A percentile compares a stretch with the other conserved stretches of the same genome.
Evolutionary conservation across 2,888 invertebrate genomes (phyloP).

Genomic region (Tubulanus polymorphus): DNA sequence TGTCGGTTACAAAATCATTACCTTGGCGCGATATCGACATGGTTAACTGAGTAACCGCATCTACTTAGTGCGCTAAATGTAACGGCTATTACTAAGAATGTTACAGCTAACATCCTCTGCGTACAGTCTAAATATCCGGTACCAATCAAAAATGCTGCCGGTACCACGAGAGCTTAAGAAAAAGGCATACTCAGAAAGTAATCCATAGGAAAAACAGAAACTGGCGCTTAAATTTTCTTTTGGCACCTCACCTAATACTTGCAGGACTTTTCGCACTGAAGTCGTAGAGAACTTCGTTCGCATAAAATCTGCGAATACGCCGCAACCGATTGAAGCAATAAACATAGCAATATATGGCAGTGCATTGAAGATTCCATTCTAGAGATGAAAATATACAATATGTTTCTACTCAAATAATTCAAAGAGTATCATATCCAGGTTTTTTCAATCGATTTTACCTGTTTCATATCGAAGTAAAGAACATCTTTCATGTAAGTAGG

Average conservation of each 20-base stretch:
- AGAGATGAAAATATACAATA: too few species aligned
- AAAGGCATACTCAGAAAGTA: too few species aligned
- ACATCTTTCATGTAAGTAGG: constrained; percentile 12
- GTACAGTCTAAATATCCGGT: constrained; percentile 64
- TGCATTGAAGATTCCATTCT: constrained; percentile 80
- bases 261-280: constrained; percentile 29
- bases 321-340: constrained; percentile 57
- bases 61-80: constrained; percentile 24
- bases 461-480: constrained; percentile 9
- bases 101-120: constrained; percentile 20
- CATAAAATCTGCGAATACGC: constrained; percentile 62
- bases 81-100: constrained; percentile 26
- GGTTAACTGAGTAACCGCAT: constrained; percentile 29
- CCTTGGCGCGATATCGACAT: constrained; percentile 31
- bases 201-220: too few species aligned
- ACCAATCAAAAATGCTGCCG: constrained; percentile 77
- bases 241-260: constrained; percentile 31
- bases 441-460: too few species aligned
- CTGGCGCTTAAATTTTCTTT: too few species aligned
- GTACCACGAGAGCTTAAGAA: constrained; percentile 63
- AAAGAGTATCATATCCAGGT: too few species aligned
- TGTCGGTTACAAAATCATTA: constrained; percentile 1
- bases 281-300: constrained; percentile 51
- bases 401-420: too few species aligned
- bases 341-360: constrained; percentile 82